phyloP scores from a whole-genome alignment of 2,113 vertebrate genomes.

The Machaerirhynchus nigripectus region DNA sequence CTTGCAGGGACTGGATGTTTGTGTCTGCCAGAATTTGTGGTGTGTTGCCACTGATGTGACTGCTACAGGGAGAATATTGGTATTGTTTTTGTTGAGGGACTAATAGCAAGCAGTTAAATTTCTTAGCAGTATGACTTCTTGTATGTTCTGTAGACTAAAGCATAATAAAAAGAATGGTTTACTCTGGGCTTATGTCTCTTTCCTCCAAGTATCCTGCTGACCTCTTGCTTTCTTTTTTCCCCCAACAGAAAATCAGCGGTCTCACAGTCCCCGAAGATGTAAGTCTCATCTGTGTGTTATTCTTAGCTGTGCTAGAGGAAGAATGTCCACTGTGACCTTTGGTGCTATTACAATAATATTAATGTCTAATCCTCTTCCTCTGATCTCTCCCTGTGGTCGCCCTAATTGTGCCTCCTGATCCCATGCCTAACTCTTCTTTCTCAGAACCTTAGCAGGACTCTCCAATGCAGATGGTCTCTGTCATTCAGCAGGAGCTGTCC shows the following conservation, averaged over 20 bases:
- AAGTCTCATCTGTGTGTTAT: constrained; percentile 41
- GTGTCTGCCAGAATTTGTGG: background rate
- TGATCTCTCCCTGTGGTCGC: constrained; percentile 24
- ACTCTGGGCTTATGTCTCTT: background rate
- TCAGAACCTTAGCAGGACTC: background rate
- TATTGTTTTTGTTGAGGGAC: background rate
- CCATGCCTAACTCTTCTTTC: background rate
- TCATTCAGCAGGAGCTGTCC: background rate
- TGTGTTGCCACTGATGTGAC: background rate
- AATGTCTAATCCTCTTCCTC: background rate
- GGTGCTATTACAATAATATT: background rate
- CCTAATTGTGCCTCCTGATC: background rate
- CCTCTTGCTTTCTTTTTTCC: background rate
- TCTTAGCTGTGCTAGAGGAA: constrained; percentile 32
- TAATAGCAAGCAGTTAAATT: background rate
- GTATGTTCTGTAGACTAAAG: background rate
- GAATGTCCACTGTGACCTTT: constrained; percentile 20
- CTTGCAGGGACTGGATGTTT: background rate
- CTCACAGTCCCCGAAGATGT: constrained; percentile 71
- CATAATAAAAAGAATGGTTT: background rate
- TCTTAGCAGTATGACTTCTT: background rate
- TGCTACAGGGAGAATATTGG: background rate
- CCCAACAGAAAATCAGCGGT: constrained; percentile 61
- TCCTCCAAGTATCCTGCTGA: constrained; percentile 1
- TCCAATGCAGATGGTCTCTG: background rate